phyloP scores from a whole-genome alignment of 1,140 invertebrate species.

The Coptotermes formosanus region DNA sequence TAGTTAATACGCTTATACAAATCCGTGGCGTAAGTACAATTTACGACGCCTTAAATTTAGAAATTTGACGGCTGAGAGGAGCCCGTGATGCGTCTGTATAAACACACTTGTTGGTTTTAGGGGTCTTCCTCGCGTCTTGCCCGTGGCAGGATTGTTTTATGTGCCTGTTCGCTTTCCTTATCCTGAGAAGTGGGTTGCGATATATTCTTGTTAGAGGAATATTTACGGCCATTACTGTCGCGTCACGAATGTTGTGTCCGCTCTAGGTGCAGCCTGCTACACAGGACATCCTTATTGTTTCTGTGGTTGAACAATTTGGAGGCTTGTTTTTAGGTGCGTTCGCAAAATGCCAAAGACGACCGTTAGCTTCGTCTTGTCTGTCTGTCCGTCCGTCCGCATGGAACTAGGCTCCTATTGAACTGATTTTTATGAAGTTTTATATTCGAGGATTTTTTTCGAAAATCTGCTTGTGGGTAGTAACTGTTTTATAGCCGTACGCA shows the following conservation, averaged over 20 bases:
- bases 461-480: no score
- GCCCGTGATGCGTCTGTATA: not conserved
- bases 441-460: no score
- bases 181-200: not conserved
- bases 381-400: no score
- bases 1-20: not conserved
- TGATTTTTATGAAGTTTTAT: no score
- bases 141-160: not conserved
- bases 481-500: no score
- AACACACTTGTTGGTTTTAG: not conserved
- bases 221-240: not conserved
- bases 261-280: not conserved
- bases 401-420: no score
- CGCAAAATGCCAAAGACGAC: no score
- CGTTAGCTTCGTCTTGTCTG: no score
- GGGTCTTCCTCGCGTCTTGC: not conserved
- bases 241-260: not conserved
- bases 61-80: not conserved
- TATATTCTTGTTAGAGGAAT: constrained; percentile 17
- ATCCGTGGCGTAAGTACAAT: not conserved
- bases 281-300: no score
- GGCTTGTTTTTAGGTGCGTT: no score
- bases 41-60: not conserved
- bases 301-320: no score
- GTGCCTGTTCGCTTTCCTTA: not conserved